Conservation (phyloP, 1,140 invertebrate genomes). For the Drosophila bipectinata region DNA sequence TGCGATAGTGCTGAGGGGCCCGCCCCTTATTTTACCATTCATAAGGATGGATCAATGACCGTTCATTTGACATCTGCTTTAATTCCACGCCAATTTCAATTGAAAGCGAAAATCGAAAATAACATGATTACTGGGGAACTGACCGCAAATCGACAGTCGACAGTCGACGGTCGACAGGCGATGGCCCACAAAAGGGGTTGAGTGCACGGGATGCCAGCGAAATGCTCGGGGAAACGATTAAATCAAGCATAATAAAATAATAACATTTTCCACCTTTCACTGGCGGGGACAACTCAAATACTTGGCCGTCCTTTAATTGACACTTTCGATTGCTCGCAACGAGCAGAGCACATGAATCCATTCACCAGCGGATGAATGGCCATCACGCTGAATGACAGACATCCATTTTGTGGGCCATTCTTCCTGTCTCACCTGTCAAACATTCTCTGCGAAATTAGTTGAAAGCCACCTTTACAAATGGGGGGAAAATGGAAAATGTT, state of each 20-base stretch:
- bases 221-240: conserved; percentile 41
- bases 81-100: conserved; percentile 57
- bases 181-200: background rate
- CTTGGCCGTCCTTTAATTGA: conserved; percentile 65
- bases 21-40: background rate
- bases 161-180: background rate
- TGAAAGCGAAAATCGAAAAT: conserved; percentile 52
- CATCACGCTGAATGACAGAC: conserved; percentile 39
- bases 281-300: conserved; percentile 38
- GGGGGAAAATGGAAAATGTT: conserved; percentile 22
- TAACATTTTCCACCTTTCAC: conserved; percentile 35
- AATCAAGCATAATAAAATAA: conserved; percentile 75
- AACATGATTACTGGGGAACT: conserved; percentile 28
- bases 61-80: conserved; percentile 66
- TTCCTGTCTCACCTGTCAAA: conserved; percentile 53
- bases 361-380: conserved; percentile 25
- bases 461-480: conserved; percentile 57
- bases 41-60: conserved; percentile 60
- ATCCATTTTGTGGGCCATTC: conserved; percentile 36
- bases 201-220: background rate
- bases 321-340: conserved; percentile 68
- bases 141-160: conserved; percentile 54
- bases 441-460: conserved; percentile 66
- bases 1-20: background rate
- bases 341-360: background rate